phyloP scores from a whole-genome alignment of 1,140 invertebrate species.

The Maniola jurtina region DNA sequence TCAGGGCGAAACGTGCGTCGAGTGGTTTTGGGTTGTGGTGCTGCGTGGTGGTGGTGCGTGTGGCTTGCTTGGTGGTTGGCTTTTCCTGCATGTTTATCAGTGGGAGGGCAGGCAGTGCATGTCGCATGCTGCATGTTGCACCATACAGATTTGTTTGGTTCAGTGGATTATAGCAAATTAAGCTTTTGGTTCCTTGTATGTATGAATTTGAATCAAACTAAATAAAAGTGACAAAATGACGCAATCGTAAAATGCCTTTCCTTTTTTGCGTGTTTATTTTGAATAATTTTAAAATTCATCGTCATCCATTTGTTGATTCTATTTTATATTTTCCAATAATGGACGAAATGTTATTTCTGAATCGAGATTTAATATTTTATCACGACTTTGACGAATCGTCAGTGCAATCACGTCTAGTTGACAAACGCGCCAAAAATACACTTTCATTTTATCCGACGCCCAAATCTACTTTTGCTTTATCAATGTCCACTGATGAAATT shows the following conservation, averaged over 20 bases:
- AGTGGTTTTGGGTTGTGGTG: no score
- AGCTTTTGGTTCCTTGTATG: no score
- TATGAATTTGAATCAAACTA: neutral
- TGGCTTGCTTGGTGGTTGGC: no score
- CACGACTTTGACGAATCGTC: conserved; percentile 20
- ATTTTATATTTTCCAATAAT: conserved; percentile 3
- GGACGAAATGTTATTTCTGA: conserved; percentile 10
- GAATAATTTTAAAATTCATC: conserved; percentile 9
- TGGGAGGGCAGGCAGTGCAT: no score
- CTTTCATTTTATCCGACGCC: conserved; percentile 28
- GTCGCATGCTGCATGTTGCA: no score
- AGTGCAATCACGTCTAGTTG: conserved; percentile 23
- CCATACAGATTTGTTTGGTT: no score
- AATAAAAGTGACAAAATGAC: neutral
- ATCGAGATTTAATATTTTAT: conserved; percentile 18
- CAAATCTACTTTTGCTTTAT: conserved; percentile 40
- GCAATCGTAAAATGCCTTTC: neutral
- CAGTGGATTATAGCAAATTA: no score
- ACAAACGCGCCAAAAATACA: conserved; percentile 16
- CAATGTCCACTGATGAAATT: conserved; percentile 46
- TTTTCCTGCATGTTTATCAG: no score
- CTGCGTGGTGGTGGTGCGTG: no score
- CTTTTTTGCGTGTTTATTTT: neutral
- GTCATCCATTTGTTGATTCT: conserved; percentile 7
- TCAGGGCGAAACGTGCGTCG: no score